Percentiles rank a stretch among this genome's conserved stretches.
These are phyloP conservation scores for Stichopus chloronotus DNA, from an alignment of 35 echinoderm and acorn worm species.

Conservation along the genomic window DNA sequence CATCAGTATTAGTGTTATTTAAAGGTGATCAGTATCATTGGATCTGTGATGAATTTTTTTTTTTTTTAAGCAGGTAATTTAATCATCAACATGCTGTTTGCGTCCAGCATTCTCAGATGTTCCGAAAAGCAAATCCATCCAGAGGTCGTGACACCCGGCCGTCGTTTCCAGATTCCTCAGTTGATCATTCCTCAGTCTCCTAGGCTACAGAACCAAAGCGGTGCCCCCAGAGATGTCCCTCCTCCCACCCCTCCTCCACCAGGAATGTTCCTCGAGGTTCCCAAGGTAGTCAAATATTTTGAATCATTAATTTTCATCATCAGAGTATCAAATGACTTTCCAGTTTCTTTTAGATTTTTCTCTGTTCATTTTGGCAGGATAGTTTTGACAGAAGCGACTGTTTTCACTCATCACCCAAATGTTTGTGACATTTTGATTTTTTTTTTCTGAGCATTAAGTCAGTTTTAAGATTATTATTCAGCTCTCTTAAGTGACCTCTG, in stretches of 20 bases:
- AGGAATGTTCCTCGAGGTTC: slow-evolving; percentile 23
- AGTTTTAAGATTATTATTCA: too few species aligned
- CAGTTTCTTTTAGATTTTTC: too few species aligned
- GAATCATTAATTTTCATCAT: background rate
- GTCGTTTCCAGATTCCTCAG: background rate
- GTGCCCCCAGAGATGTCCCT: background rate
- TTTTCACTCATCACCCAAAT: too few species aligned
- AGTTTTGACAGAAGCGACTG: too few species aligned
- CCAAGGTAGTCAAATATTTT: background rate
- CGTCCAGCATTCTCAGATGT: background rate
- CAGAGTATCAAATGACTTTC: background rate
- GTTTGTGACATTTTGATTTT: too few species aligned
- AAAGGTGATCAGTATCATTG: too few species aligned
- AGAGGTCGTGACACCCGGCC: background rate
- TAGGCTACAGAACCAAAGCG: background rate
- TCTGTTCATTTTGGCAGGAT: too few species aligned
- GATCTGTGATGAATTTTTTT: too few species aligned
- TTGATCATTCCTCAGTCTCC: background rate
- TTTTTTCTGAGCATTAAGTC: too few species aligned
- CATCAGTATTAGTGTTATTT: too few species aligned
- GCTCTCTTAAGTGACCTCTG: too few species aligned
- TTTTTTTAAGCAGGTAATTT: background rate
- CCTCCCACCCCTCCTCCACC: background rate
- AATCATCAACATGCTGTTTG: background rate
- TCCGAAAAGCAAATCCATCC: background rate